These are phyloP conservation scores for Tichodroma muraria DNA, from an alignment of 2,113 vertebrate species.

Conservation along the genomic window DNA sequence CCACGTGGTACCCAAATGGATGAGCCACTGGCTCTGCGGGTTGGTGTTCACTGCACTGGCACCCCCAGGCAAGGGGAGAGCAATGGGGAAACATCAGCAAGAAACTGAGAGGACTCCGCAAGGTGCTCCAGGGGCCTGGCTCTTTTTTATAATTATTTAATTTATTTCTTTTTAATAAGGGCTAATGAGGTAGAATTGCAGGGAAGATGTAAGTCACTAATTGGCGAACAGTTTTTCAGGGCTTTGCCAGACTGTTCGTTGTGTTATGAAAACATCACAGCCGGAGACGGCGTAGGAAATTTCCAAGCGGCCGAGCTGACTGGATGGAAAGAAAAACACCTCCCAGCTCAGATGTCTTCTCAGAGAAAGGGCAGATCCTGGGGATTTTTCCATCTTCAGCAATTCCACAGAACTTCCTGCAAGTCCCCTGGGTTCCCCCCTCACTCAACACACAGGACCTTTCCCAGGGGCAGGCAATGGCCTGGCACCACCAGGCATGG, in stretches of 20 bases:
- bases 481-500: accelerated
- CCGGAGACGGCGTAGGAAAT: slow-evolving; percentile 9
- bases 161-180: neutral
- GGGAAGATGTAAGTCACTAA: slow-evolving; percentile 53
- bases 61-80: neutral
- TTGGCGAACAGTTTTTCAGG: slow-evolving; percentile 1
- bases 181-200: slow-evolving; percentile 9
- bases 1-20: accelerated
- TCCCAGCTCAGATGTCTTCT: slow-evolving; percentile 42
- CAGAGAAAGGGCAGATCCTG: slow-evolving; percentile 33
- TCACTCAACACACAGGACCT: neutral
- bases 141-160: neutral
- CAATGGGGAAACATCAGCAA: neutral
- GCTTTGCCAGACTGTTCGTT: slow-evolving; percentile 7
- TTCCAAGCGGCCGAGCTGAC: slow-evolving; percentile 42
- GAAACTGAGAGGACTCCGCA: neutral
- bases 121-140: neutral
- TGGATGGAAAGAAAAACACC: slow-evolving; percentile 58
- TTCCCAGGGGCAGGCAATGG: accelerated
- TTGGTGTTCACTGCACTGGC: accelerated
- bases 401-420: neutral
- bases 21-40: accelerated
- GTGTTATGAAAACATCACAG: slow-evolving; percentile 50
- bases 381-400: slow-evolving; percentile 36
- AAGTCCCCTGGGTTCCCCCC: neutral